Conservation (phyloP, 2,888 invertebrate species). For the Kryphioiulus occultus region DNA sequence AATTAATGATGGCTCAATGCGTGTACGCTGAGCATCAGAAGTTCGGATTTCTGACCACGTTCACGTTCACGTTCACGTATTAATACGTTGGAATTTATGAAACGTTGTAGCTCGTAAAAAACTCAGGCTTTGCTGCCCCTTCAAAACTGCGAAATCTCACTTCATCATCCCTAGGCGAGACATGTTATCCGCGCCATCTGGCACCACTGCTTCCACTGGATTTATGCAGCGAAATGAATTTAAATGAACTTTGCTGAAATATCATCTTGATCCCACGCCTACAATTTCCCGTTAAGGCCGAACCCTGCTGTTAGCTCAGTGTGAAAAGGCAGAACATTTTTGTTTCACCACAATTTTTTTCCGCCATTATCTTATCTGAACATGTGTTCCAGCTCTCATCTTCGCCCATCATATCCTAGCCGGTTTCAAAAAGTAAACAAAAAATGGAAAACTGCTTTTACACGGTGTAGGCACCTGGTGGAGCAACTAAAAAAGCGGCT, state of each 20-base stretch:
- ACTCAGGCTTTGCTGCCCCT: background rate
- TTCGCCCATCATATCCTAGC: background rate
- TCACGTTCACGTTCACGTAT: too few species aligned
- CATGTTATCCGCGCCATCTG: background rate
- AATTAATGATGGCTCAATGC: background rate
- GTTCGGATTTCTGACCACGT: too few species aligned
- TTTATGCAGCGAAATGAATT: background rate
- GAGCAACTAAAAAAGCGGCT: background rate
- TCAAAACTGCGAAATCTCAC: background rate
- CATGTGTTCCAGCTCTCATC: background rate
- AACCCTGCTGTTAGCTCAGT: background rate
- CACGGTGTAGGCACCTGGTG: background rate
- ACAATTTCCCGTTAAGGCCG: background rate
- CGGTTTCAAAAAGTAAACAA: background rate
- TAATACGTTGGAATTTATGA: too few species aligned
- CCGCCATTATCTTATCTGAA: background rate
- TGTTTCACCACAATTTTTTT: background rate
- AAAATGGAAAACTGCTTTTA: background rate
- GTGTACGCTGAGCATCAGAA: background rate
- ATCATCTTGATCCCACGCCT: background rate
- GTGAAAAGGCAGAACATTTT: background rate
- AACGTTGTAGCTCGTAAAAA: too few species aligned
- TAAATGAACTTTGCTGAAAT: background rate
- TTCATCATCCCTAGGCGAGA: background rate
- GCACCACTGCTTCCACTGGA: background rate